These are phyloP conservation scores for Hemitrygon akajei DNA, from an alignment of 2,797 vertebrate species.

Conservation along the genomic window DNA sequence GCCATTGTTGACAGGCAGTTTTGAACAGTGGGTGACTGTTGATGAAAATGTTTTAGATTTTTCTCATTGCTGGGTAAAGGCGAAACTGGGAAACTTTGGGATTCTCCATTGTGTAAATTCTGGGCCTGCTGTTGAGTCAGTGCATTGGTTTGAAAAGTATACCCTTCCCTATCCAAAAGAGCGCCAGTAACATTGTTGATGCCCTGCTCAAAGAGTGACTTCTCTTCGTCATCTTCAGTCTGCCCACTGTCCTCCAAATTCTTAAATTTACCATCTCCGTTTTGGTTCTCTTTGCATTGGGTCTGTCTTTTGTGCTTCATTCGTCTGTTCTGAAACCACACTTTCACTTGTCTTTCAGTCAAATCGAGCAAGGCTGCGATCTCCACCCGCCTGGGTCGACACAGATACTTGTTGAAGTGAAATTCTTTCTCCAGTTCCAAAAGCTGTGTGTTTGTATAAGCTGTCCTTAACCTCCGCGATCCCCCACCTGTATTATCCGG, in stretches of 20 bases:
- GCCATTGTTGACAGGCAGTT: slow-evolving; percentile 83
- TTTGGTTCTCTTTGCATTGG: slow-evolving; percentile 88
- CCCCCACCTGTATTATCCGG: slow-evolving; percentile 71
- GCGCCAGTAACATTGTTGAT: slow-evolving; percentile 66
- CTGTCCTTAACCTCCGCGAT: slow-evolving; percentile 84
- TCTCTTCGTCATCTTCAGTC: slow-evolving; percentile 65
- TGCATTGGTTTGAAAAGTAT: slow-evolving; percentile 79
- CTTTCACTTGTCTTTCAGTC: slow-evolving; percentile 93
- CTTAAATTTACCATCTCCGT: slow-evolving; percentile 73
- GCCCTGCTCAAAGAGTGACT: slow-evolving; percentile 71
- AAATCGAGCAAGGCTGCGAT: slow-evolving; percentile 87
- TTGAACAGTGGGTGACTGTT: slow-evolving; percentile 81
- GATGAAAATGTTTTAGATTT: slow-evolving; percentile 98
- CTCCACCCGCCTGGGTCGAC: slow-evolving; percentile 86
- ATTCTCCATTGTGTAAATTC: slow-evolving; percentile 81
- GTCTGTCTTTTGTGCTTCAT: slow-evolving; percentile 97
- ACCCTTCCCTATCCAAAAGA: slow-evolving; percentile 78
- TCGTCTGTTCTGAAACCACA: slow-evolving; percentile 95
- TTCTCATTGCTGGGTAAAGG: slow-evolving; percentile 96
- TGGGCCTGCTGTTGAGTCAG: slow-evolving; percentile 74
- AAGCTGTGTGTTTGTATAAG: slow-evolving; percentile 94
- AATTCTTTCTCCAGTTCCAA: slow-evolving; percentile 97
- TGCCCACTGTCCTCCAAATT: slow-evolving; percentile 72
- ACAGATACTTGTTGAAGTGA: slow-evolving; percentile 96
- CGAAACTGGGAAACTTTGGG: slow-evolving; percentile 77